Evolutionary conservation across 2,888 invertebrate genomes (phyloP).

Genomic region (Drosophila infuscata): DNA sequence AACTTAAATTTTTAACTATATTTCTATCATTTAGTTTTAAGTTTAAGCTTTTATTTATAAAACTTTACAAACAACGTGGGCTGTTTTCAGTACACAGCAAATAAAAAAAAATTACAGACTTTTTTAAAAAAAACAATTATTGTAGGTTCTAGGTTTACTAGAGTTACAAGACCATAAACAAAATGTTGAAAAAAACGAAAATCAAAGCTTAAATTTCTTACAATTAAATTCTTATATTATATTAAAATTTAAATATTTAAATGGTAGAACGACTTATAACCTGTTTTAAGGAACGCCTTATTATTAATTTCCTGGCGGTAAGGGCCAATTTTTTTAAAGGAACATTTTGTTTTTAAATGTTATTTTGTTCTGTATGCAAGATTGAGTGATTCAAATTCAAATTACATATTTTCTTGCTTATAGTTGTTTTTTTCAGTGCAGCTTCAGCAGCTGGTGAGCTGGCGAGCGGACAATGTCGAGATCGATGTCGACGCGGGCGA

Average conservation of each 20-base stretch:
- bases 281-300: neutral
- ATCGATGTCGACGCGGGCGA: slow-evolving; percentile 64
- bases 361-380: neutral
- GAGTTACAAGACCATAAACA: neutral
- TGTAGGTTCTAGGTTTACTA: no score
- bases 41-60: no score
- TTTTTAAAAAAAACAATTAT: no score
- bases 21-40: no score
- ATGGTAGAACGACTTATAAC: neutral
- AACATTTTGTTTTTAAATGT: neutral
- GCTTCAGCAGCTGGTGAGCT: slow-evolving; percentile 16
- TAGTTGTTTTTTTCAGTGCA: slow-evolving; percentile 1
- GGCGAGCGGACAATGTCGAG: slow-evolving; percentile 4
- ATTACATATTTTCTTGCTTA: neutral
- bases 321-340: neutral
- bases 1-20: no score
- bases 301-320: neutral
- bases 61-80: no score
- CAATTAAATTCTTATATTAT: no score
- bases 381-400: no score
- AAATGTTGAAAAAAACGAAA: neutral
- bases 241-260: no score
- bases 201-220: neutral
- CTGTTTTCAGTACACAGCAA: no score
- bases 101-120: no score